Base-by-base conservation (phyloP, 37 sponge, comb jelly and placozoan genomes). In the Spongia lamella region DNA sequence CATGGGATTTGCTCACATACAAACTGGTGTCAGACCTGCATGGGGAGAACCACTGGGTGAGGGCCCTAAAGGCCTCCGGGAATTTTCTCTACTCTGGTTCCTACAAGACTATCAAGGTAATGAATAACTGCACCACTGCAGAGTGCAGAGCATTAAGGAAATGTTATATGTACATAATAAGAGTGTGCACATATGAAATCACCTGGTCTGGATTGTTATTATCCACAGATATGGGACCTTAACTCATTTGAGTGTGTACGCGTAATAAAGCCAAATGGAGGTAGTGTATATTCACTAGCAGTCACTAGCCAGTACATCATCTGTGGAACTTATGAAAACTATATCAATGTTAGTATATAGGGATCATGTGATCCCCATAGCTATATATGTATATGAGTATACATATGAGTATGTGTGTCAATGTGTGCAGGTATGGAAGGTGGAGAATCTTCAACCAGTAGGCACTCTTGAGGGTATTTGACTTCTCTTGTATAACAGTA, bases 31-130 rank as follows among this genome's bases (percentile, higher is more conserved):
- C 69, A 31, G 64, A 67, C 1, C 71, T 96, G 3, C 85, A 87
- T 13, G 88, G 78, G 16, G 88, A 90, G 74, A 96, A 92, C 60
- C 96, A 96, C 70, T 96, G 96, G 96, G 93, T 96, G 50, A 69
- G 96, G 52, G 93, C 93, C 4, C 72, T 96, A 50, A 88, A 80
- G 24, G 86, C 72, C 16, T 65, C 50, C 36, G 88, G 84, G 11
- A 81, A 83, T 17, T 72, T 76, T 52, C 78, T 96, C 56, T 96
- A 87, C 73, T 83, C 88, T 35, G 96, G 96, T 20, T 88, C 93
- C 34, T 95, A 95, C 57, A 79, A 91, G 38, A 73, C 92, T 17
- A 81, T 95, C 68, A 95, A 92, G 84, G 93, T 95, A 75, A n/a
- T n/a, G n/a, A n/a, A n/a, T n/a, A n/a, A n/a, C n/a, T n/a, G n/a